Percentiles rank a stretch among this genome's conserved stretches.
These are phyloP conservation scores for Andrena camellia DNA, from an alignment of 2,888 invertebrate genomes.

Conservation along the genomic window DNA sequence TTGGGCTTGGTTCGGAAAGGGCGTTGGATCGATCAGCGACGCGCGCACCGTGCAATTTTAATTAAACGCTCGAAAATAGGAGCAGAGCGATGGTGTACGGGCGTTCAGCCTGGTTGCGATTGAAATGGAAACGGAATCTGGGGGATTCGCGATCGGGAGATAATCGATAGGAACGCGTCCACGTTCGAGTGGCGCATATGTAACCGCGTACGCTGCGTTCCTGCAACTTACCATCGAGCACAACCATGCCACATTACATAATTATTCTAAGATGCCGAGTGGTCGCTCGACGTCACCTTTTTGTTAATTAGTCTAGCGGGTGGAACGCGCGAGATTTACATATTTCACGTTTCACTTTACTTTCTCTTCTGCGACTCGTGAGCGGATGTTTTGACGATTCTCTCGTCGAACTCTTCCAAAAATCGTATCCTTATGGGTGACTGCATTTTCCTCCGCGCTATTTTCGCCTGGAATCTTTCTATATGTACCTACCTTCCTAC, in stretches of 20 bases:
- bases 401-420: background rate
- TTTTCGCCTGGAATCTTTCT: constrained; percentile 1
- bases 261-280: constrained; percentile 12
- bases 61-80: constrained; percentile 9
- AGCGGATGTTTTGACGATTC: too few relatives aligned
- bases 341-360: constrained; percentile 6
- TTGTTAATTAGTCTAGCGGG: too few relatives aligned
- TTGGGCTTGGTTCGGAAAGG: too few relatives aligned
- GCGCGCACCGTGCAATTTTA: constrained; percentile 1
- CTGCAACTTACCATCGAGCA: constrained; percentile 24
- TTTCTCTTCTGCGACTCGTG: too few relatives aligned
- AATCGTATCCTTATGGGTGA: background rate
- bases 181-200: constrained; percentile 2
- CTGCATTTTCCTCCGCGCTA: background rate
- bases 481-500: too few relatives aligned
- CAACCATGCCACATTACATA: constrained; percentile 17
- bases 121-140: constrained; percentile 5
- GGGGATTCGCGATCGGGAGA: background rate
- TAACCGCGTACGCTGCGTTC: constrained; percentile 7
- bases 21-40: too few relatives aligned
- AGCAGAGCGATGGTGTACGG: background rate
- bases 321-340: constrained; percentile 2
- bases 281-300: background rate
- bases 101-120: too few relatives aligned
- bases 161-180: background rate